Conservation (phyloP, 2,113 vertebrate species). For the Vidua macroura region DNA sequence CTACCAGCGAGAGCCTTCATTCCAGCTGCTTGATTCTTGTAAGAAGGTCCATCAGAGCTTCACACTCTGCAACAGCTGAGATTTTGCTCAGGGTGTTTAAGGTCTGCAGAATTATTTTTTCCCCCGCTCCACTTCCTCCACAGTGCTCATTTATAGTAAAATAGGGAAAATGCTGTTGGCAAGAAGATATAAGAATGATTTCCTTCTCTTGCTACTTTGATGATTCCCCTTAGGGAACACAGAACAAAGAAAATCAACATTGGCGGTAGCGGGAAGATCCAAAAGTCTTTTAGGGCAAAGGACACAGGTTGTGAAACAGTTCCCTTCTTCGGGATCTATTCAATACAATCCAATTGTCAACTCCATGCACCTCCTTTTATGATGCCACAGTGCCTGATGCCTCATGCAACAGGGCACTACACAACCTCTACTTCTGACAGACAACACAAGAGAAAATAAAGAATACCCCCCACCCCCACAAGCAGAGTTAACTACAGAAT, state of each 20-base stretch:
- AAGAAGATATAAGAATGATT: conserved; percentile 55
- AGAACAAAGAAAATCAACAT: conserved; percentile 55
- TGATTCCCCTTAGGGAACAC: conserved; percentile 51
- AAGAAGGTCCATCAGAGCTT: neutral
- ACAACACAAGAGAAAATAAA: neutral
- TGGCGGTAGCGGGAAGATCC: neutral
- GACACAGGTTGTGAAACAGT: conserved; percentile 20
- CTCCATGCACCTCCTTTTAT: neutral
- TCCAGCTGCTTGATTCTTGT: neutral
- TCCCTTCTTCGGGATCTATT: neutral
- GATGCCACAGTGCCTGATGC: neutral
- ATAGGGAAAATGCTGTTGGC: conserved; percentile 54
- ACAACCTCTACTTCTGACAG: neutral
- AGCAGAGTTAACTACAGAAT: neutral
- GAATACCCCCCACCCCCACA: neutral
- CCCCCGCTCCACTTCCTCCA: conserved; percentile 2
- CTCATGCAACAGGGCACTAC: neutral
- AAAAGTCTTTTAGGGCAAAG: conserved; percentile 59
- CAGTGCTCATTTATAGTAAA: conserved; percentile 60
- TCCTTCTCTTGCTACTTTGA: conserved; percentile 56
- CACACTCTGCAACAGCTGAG: neutral
- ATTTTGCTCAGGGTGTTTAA: conserved; percentile 28
- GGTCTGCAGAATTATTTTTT: neutral
- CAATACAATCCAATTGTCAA: neutral
- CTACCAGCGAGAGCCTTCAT: neutral